Conservation (phyloP, 2,113 vertebrate species). For the Elanoides forficatus region DNA sequence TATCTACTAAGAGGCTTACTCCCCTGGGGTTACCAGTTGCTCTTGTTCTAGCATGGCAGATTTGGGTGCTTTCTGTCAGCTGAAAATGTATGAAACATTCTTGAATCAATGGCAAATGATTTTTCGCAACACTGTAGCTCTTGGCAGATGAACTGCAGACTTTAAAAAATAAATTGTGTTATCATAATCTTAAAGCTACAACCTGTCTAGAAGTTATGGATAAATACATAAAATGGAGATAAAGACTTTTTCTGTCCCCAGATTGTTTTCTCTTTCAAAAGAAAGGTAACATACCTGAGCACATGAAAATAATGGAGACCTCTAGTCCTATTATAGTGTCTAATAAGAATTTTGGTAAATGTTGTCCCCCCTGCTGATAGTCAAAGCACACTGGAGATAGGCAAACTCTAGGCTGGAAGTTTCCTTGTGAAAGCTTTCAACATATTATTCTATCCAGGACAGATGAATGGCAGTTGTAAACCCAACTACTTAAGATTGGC, state of each 20-base stretch:
- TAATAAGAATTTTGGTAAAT: not conserved
- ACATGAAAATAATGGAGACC: not conserved
- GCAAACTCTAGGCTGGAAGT: not conserved
- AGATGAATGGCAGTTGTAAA: not conserved
- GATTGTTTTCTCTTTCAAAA: not conserved
- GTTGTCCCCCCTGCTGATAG: not conserved
- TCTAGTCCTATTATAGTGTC: not conserved
- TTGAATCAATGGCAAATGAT: not conserved
- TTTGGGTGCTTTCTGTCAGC: not conserved
- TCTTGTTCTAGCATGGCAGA: not conserved
- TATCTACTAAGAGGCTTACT: not conserved
- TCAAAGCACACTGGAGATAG: not conserved
- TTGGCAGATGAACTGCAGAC: not conserved
- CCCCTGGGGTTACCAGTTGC: not conserved
- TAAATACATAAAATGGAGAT: not conserved
- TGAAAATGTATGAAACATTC: not conserved
- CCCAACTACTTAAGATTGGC: not conserved
- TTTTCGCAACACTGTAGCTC: not conserved
- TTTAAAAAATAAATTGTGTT: not conserved
- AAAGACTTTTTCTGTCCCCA: not conserved
- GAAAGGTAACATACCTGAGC: not conserved
- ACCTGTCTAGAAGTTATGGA: not conserved
- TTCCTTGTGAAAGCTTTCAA: not conserved
- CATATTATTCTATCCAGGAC: no score
- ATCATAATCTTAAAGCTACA: not conserved